Percentiles rank a stretch among this genome's conserved stretches.
These are phyloP conservation scores for Nephrotoma flavescens DNA, from an alignment of 2,888 invertebrate genomes.

Conservation along the genomic window DNA sequence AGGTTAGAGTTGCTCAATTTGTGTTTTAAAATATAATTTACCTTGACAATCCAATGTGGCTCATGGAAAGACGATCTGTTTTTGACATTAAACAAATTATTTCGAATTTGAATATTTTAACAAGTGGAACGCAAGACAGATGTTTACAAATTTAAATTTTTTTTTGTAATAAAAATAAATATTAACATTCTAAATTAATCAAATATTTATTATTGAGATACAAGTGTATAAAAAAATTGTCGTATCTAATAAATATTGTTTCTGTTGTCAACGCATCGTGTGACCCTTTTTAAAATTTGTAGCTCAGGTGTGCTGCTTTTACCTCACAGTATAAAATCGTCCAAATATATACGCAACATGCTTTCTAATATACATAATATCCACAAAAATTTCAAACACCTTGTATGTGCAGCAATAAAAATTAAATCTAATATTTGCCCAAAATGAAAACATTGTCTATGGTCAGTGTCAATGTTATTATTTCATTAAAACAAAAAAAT, in stretches of 20 bases:
- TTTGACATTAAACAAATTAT: background rate
- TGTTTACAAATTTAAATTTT: background rate
- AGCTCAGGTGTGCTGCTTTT: background rate
- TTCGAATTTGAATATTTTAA: background rate
- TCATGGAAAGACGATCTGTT: background rate
- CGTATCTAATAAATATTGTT: background rate
- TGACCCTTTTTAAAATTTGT: background rate
- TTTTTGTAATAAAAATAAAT: background rate
- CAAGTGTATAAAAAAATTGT: background rate
- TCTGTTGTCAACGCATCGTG: background rate
- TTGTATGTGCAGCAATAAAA: background rate
- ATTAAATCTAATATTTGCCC: background rate
- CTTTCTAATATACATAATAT: background rate
- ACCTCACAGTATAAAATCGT: background rate
- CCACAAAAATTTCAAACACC: background rate
- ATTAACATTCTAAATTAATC: background rate
- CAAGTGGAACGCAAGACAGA: background rate
- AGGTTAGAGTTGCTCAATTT: too few species aligned
- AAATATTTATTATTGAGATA: background rate
- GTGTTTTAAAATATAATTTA: too few species aligned
- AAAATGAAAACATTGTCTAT: background rate
- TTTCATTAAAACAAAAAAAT: background rate
- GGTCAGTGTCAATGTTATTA: background rate
- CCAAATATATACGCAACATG: background rate
- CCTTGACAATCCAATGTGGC: too few species aligned